Evolutionary conservation across 1,140 invertebrate genomes (phyloP).

Genomic region (Hylyphantes graminicola): DNA sequence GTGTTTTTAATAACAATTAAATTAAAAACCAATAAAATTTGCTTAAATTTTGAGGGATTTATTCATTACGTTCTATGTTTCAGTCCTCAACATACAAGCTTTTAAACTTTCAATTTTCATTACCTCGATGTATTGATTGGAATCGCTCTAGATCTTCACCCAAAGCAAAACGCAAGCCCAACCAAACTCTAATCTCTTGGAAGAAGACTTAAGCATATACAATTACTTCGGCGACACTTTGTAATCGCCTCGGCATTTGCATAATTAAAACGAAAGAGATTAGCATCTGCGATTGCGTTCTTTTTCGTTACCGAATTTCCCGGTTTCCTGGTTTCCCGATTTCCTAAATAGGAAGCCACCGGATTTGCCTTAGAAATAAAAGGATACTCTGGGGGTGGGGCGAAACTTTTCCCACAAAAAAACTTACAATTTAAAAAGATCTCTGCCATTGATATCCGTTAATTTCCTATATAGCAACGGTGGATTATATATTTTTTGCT

Average conservation of each 20-base stretch:
- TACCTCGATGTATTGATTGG: too few relatives aligned
- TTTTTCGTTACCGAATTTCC: slow-evolving; percentile 14
- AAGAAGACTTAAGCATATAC: slow-evolving; percentile 46
- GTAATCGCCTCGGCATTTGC: slow-evolving; percentile 49
- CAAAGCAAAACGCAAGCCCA: not conserved
- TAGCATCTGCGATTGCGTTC: slow-evolving; percentile 31
- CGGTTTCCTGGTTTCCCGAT: slow-evolving; percentile 15
- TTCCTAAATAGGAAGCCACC: not conserved
- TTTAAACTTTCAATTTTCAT: too few relatives aligned
- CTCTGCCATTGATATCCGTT: slow-evolving; percentile 30
- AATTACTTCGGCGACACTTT: slow-evolving; percentile 40
- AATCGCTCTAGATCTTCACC: not conserved
- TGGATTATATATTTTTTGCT: too few relatives aligned
- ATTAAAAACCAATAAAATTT: too few relatives aligned
- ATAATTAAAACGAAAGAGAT: slow-evolving; percentile 57
- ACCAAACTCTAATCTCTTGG: slow-evolving; percentile 24
- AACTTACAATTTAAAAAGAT: slow-evolving; percentile 46
- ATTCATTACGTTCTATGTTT: too few relatives aligned
- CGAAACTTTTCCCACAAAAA: slow-evolving; percentile 45
- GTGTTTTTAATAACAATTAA: too few relatives aligned
- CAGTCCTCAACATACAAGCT: too few relatives aligned
- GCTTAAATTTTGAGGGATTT: too few relatives aligned
- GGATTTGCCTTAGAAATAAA: not conserved
- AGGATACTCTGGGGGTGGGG: not conserved
- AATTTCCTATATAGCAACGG: not conserved